Conservation (phyloP, 2,113 vertebrate genomes). For the Smithornis capensis region DNA sequence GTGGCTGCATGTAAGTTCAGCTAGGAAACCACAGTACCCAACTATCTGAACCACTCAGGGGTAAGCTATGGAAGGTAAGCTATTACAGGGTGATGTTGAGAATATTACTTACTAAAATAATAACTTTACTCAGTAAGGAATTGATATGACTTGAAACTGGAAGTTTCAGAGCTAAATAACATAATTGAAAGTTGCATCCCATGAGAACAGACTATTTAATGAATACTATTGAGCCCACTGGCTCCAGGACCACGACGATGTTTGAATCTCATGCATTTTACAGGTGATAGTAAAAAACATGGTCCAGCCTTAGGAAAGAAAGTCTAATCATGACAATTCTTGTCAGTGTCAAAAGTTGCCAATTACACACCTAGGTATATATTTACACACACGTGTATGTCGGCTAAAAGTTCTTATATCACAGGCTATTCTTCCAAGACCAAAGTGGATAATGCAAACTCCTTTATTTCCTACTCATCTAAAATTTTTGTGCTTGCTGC, state of each 20-base stretch:
- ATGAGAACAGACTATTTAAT: background rate
- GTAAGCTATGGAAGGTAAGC: no score
- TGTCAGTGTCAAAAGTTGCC: background rate
- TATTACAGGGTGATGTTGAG: background rate
- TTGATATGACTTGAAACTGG: background rate
- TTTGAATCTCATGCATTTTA: background rate
- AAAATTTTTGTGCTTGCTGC: background rate
- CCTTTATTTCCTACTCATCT: background rate
- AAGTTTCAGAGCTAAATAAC: background rate
- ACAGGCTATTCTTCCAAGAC: background rate
- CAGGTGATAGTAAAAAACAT: background rate
- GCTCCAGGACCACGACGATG: background rate
- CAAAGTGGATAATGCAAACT: background rate
- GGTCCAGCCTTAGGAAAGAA: background rate
- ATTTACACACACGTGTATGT: background rate
- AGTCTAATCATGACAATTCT: background rate
- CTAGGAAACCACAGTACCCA: background rate
- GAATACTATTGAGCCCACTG: background rate
- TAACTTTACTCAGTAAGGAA: background rate
- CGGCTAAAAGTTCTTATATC: background rate
- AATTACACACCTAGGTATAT: background rate
- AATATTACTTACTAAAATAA: background rate
- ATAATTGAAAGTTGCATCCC: background rate
- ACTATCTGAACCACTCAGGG: background rate
- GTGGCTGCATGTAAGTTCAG: background rate